A percentile compares a stretch with the other conserved stretches of the same genome.
phyloP scores from a whole-genome alignment of 1,140 invertebrate genomes.

The Brachionus sp. region DNA sequence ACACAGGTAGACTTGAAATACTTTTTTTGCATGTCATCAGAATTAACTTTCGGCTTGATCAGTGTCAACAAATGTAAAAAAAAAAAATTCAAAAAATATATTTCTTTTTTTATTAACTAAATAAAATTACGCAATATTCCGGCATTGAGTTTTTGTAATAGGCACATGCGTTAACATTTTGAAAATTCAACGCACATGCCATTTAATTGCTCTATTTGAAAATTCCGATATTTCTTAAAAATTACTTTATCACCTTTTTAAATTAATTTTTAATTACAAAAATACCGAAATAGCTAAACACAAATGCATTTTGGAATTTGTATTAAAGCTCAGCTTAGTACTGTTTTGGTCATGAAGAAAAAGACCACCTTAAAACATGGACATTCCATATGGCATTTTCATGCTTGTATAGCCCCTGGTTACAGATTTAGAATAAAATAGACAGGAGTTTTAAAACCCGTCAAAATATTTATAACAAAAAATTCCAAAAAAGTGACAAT shows the following conservation, averaged over 20 bases:
- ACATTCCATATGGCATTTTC: too few species aligned
- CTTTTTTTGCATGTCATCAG: slow-evolving; percentile 21
- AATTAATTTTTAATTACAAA: slow-evolving; percentile 35
- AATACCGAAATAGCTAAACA: background rate
- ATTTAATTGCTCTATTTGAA: slow-evolving; percentile 26
- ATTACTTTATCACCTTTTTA: slow-evolving; percentile 38
- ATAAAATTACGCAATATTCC: background rate
- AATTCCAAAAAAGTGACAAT: background rate
- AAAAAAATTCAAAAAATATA: background rate
- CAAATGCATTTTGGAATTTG: background rate
- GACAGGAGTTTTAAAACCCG: background rate
- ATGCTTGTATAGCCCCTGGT: background rate
- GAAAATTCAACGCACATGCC: slow-evolving; percentile 11
- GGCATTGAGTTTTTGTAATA: background rate
- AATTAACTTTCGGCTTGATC: slow-evolving; percentile 17
- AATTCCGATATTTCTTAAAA: background rate
- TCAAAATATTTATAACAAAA: background rate
- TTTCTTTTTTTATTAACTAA: background rate
- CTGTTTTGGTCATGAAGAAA: background rate
- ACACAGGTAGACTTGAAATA: slow-evolving; percentile 13
- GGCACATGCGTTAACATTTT: background rate
- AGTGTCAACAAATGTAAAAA: background rate
- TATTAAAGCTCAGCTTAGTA: background rate
- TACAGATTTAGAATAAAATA: background rate
- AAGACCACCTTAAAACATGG: background rate